Percentiles rank a stretch among this genome's conserved stretches.
These are phyloP conservation scores for Bradypodion ventrale DNA, from an alignment of 2,797 vertebrate species.

Conservation along the genomic window DNA sequence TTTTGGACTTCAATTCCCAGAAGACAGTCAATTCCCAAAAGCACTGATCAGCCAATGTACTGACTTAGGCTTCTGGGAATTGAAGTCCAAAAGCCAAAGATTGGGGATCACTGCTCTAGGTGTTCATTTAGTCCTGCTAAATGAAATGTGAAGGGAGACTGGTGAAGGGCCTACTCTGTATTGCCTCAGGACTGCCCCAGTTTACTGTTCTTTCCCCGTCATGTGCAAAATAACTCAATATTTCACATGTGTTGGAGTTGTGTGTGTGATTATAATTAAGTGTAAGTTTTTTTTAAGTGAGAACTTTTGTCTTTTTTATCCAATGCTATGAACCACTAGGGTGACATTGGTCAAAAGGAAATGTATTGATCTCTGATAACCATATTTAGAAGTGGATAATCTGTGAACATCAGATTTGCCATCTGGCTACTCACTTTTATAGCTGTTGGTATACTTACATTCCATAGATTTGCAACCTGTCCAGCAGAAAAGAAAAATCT, in stretches of 20 bases:
- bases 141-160: neutral
- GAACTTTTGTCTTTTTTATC: neutral
- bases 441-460: too few species aligned
- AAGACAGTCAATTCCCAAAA: too few species aligned
- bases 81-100: too few species aligned
- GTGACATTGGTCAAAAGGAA: neutral
- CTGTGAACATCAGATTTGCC: neutral
- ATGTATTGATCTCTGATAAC: neutral
- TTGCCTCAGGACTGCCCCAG: neutral
- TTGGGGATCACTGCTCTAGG: too few species aligned
- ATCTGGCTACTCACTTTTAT: too few species aligned
- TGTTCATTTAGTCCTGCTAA: too few species aligned
- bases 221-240: neutral
- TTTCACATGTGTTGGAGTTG: neutral
- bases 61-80: too few species aligned
- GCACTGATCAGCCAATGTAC: too few species aligned
- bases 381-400: neutral
- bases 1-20: too few species aligned
- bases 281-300: neutral
- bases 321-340: too few species aligned
- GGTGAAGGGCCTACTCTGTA: neutral
- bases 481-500: too few species aligned
- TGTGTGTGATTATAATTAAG: neutral
- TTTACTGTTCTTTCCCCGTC: neutral
- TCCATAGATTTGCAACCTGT: too few species aligned